Conservation (phyloP, 2,888 invertebrate species). For the Platynereis dumerilii region DNA sequence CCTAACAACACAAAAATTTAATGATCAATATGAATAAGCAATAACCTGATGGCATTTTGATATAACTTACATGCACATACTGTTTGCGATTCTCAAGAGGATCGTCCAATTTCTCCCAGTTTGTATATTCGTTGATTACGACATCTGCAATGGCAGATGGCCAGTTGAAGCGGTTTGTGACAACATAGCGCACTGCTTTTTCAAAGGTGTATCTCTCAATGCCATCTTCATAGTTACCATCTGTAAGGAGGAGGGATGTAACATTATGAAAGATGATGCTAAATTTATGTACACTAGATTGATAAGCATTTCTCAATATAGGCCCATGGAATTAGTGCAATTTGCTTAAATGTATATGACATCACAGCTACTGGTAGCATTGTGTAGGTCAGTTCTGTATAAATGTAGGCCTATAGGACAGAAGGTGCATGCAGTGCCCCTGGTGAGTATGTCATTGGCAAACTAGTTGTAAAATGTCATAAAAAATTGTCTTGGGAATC, state of each 20-base stretch:
- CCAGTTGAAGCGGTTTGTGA: constrained; percentile 25
- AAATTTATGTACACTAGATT: neutral
- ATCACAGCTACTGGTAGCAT: too few relatives aligned
- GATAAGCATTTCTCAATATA: neutral
- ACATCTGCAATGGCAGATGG: constrained; percentile 22
- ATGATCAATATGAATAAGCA: too few relatives aligned
- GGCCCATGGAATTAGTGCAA: neutral
- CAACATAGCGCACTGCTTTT: constrained; percentile 27
- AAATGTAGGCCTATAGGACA: too few relatives aligned
- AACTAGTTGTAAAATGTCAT: too few relatives aligned
- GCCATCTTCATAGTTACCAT: constrained; percentile 26
- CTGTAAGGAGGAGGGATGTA: constrained; percentile 9
- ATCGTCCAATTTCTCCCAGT: constrained; percentile 30
- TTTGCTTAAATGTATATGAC: neutral
- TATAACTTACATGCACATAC: constrained; percentile 32
- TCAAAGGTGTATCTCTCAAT: constrained; percentile 27
- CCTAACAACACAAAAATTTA: too few relatives aligned
- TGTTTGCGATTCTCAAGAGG: constrained; percentile 32
- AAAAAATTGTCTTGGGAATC: too few relatives aligned
- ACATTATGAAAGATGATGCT: neutral
- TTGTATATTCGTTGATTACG: constrained; percentile 32
- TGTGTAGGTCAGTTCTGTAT: too few relatives aligned
- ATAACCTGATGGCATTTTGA: too few relatives aligned
- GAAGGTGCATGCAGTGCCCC: too few relatives aligned
- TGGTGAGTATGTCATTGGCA: too few relatives aligned